Evolutionary conservation across 2,888 invertebrate genomes (phyloP).

Genomic region (Hermaeophaga mercurialis): DNA sequence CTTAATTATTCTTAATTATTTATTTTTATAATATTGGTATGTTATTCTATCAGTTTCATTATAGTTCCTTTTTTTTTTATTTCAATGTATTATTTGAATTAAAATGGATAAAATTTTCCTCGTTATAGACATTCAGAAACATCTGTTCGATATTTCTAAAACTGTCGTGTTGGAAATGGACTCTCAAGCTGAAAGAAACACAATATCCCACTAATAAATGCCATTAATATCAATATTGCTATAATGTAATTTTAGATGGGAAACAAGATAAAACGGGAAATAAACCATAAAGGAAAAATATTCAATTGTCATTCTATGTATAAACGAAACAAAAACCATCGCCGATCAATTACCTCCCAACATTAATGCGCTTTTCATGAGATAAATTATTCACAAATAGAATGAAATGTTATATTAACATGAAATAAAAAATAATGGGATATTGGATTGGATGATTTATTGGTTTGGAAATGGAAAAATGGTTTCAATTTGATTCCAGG

Average conservation of each 20-base stretch:
- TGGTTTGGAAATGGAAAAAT: slow-evolving; percentile 1
- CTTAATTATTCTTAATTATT: too few relatives aligned
- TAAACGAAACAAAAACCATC: slow-evolving; percentile 33
- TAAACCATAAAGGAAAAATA: slow-evolving; percentile 23
- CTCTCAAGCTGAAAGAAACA: slow-evolving; percentile 30
- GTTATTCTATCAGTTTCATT: too few relatives aligned
- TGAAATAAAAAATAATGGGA: slow-evolving; percentile 33
- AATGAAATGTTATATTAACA: slow-evolving; percentile 36
- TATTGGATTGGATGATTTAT: slow-evolving; percentile 29
- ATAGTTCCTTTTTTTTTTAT: too few relatives aligned
- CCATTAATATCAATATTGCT: slow-evolving; percentile 37
- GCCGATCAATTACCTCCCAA: slow-evolving; percentile 34
- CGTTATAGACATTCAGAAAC: not conserved
- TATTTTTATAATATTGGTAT: too few relatives aligned
- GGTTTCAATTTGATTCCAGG: not conserved
- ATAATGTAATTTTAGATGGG: slow-evolving; percentile 37
- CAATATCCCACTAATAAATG: slow-evolving; percentile 37
- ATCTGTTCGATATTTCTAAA: not conserved
- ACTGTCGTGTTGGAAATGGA: slow-evolving; percentile 30
- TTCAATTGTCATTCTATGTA: slow-evolving; percentile 33
- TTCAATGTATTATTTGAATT: too few relatives aligned
- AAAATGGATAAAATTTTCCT: not conserved
- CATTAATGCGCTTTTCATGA: slow-evolving; percentile 35
- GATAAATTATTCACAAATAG: slow-evolving; percentile 36
- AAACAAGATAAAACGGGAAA: slow-evolving; percentile 26